Evolutionary conservation across 2,113 vertebrate genomes (phyloP).

Genomic region (Aix galericulata): DNA sequence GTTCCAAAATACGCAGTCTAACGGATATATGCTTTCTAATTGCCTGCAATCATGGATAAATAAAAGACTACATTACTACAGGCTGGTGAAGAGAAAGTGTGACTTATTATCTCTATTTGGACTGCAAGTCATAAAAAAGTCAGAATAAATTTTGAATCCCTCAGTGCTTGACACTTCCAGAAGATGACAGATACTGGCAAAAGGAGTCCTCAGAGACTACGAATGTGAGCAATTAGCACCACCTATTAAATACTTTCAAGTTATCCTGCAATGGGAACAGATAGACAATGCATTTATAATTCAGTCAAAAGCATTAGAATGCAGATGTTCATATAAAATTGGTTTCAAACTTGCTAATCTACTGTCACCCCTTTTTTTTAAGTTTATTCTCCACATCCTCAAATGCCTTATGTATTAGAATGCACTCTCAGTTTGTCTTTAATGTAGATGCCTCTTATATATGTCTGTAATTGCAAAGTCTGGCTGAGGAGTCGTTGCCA

Average conservation of each 20-base stretch:
- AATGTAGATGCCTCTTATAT: neutral
- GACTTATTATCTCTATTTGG: neutral
- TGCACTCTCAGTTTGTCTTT: neutral
- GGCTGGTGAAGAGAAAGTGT: neutral
- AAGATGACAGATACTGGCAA: neutral
- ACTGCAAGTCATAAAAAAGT: slow-evolving; percentile 1
- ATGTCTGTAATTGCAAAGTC: neutral
- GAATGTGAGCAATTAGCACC: neutral
- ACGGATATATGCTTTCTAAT: slow-evolving; percentile 25
- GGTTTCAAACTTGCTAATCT: neutral
- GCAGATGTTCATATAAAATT: neutral
- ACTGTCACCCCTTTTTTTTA: neutral
- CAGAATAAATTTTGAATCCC: slow-evolving; percentile 10
- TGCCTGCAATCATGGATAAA: neutral
- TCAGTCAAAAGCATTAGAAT: neutral
- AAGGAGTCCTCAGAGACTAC: neutral
- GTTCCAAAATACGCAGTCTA: neutral
- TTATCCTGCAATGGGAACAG: neutral
- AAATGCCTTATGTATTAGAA: neutral
- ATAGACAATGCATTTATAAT: neutral
- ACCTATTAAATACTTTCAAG: slow-evolving; percentile 18
- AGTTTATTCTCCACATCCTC: neutral
- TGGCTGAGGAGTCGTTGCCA: neutral
- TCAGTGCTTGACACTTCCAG: neutral
- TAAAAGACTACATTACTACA: neutral